Base-by-base conservation (phyloP, 2,888 invertebrate species). In the Chloromyia formosa region DNA sequence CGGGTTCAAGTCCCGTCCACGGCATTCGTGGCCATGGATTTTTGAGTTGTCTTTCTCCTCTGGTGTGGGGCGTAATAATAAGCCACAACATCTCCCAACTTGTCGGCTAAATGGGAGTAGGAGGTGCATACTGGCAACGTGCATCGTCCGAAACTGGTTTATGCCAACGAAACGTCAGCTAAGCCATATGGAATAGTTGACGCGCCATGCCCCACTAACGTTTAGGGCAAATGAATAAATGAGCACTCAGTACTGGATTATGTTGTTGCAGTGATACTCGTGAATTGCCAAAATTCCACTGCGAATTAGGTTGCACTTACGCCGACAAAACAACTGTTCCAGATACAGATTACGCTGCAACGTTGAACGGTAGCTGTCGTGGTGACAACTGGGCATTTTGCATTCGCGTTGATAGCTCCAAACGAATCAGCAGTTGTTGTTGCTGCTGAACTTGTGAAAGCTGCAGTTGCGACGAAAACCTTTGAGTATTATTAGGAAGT, bases 161-260 rank as follows among this genome's bases (percentile, higher is more conserved):
- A n/a, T n/a, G n/a, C n/a, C n/a, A n/a, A n/a, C n/a, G n/a, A n/a
- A n/a, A n/a, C n/a, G n/a, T n/a, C n/a, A n/a, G n/a, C n/a, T n/a
- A n/a, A n/a, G n/a, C n/a, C n/a, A n/a, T n/a, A n/a, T n/a, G n/a
- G n/a, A n/a, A n/a, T n/a, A n/a, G n/a, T n/a, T n/a, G n/a, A n/a
- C n/a, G n/a, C n/a, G n/a, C n/a, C n/a, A n/a, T n/a, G n/a, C n/a
- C n/a, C n/a, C n/a, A n/a, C n/a, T n/a, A n/a, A n/a, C n/a, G n/a
- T n/a, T n/a, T n/a, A n/a, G n/a, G n/a, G n/a, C n/a, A n/a, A n/a
- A n/a, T 35, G 23, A 27, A 18, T 81, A 94, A 87, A 85, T 94
- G 94, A 80, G 93, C 93, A 86, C 92, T 93, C 81, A 96, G 88
- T 94, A 96, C 94, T 40, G 95, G 94, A 86, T 95, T 94, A 85